Base-by-base conservation (phyloP, 2,113 vertebrate genomes). In the Pelodiscus sinensis region DNA sequence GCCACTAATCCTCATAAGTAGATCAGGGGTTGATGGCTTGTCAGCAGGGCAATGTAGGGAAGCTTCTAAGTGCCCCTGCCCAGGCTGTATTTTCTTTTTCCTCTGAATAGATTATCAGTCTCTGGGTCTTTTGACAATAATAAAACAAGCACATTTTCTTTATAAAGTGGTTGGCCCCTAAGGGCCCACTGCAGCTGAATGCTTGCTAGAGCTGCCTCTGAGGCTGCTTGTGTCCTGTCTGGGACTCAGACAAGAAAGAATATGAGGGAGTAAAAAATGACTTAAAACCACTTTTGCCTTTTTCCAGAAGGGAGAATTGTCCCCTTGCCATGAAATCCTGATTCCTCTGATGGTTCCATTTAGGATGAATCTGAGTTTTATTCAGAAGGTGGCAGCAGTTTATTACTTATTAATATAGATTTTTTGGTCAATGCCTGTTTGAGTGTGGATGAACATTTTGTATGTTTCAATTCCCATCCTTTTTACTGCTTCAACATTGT, bases 361-460 rank as follows among this genome's bases (percentile, higher is more conserved):
- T 1, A 7, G 80, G 81, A 95, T 84, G 65, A 94, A 96, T 87
- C 82, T 86, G 81, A 58, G 21, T 14, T 95, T 94, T 90, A 51
- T 94, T 95, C 97, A 95, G 95, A 96, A 97, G 97, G 93, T 97
- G 97, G 97, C 97, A 97, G 96, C 92, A 97, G 7, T 25, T 96
- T 91, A 89, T 92, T 95, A 38, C 84, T 77, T 90, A 88, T 52
- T 52, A 35, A 65, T 89, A 55, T 3, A 60, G 56, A 8, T 82
- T 25, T 73, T 44, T 86, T 25, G 50, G 7, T 81, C 79, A 85
- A 31, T 82, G 62, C 68, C 77, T 82, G 19, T 38, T 31, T 51
- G 44, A 81, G 29, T 68, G 79, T 68, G 84, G 90, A 81, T 89
- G 75, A 60, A 58, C 54, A 29, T 55, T 65, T 35, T 71, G 65